phyloP scores from a whole-genome alignment of 2,113 vertebrate species.

The Serinus canaria region DNA sequence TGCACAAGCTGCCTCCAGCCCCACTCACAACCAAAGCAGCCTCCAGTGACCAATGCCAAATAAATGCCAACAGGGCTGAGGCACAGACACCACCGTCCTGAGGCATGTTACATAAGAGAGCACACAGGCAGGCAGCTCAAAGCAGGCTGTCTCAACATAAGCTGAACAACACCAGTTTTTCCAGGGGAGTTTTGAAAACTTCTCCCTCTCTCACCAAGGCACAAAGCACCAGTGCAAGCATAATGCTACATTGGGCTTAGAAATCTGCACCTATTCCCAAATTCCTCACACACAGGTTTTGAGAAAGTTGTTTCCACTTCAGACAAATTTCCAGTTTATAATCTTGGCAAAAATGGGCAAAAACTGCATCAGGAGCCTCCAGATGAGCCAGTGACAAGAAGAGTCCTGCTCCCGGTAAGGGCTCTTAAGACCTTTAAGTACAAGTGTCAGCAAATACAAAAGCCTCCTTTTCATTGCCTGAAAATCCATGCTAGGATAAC shows the following conservation, averaged over 20 bases:
- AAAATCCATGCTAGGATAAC: neutral
- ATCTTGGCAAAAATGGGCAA: neutral
- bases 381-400: neutral
- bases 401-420: neutral
- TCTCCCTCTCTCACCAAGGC: neutral
- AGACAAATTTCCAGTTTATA: neutral
- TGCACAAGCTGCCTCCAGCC: neutral
- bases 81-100: neutral
- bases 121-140: neutral
- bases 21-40: neutral
- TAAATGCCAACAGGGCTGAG: rapidly evolving
- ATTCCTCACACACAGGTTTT: neutral
- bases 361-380: neutral
- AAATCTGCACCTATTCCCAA: neutral
- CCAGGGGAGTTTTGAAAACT: neutral
- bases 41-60: neutral
- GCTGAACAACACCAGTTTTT: neutral
- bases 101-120: neutral
- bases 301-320: neutral
- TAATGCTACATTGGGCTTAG: rapidly evolving
- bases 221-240: rapidly evolving
- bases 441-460: neutral
- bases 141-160: neutral
- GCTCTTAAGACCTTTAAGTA: neutral
- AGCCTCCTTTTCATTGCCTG: neutral